phyloP scores from a whole-genome alignment of 2,888 invertebrate species.

The Drosophila stalkeri region DNA sequence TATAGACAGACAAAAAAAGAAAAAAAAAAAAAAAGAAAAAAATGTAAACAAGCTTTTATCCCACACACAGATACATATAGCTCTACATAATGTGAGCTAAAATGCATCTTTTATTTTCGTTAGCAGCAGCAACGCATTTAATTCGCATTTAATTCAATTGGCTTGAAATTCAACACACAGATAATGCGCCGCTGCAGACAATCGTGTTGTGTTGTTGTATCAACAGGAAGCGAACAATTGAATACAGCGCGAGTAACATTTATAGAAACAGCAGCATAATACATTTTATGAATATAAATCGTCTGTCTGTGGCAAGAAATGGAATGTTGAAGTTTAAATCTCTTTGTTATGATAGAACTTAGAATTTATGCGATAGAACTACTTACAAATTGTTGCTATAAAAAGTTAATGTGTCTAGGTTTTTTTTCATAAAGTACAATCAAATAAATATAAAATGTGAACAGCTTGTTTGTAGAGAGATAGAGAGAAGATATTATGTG shows the following conservation, averaged over 20 bases:
- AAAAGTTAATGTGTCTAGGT: too few relatives aligned
- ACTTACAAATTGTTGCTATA: neutral
- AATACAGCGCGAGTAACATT: slow-evolving; percentile 46
- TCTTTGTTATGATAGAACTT: neutral
- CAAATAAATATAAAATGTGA: too few relatives aligned
- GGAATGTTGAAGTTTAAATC: neutral
- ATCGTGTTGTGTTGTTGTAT: slow-evolving; percentile 35
- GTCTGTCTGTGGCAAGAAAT: slow-evolving; percentile 4
- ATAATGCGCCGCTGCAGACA: slow-evolving; percentile 18
- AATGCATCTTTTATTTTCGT: slow-evolving; percentile 58
- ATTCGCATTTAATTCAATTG: slow-evolving; percentile 76
- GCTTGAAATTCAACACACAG: slow-evolving; percentile 65
- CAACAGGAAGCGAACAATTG: slow-evolving; percentile 72
- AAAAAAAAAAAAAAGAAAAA: neutral
- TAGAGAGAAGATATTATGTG: too few relatives aligned
- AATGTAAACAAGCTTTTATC: slow-evolving; percentile 35
- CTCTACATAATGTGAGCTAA: slow-evolving; percentile 23
- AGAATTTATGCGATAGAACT: neutral
- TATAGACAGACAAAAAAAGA: neutral
- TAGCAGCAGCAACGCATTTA: slow-evolving; percentile 51
- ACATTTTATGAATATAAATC: neutral
- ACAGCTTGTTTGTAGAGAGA: too few relatives aligned
- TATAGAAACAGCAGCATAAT: slow-evolving; percentile 27
- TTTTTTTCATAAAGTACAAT: too few relatives aligned
- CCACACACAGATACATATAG: neutral